These are phyloP conservation scores for Eumeta japonica DNA, from an alignment of 1,140 invertebrate species.

Conservation along the genomic window DNA sequence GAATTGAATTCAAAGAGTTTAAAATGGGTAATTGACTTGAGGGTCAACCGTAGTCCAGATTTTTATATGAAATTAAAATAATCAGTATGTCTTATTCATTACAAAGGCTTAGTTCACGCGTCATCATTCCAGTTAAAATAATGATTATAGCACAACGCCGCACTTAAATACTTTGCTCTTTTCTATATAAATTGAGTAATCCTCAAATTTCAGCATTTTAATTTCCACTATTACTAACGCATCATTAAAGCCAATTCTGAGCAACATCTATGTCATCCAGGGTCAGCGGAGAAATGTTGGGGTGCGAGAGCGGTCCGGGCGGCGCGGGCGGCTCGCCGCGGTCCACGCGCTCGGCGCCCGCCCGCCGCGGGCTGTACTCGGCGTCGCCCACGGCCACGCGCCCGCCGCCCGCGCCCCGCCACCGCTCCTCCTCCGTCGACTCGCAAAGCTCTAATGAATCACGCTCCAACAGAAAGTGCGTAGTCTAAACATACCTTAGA, in stretches of 20 bases:
- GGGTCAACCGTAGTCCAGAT: too few species aligned
- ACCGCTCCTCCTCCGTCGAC: slow-evolving; percentile 78
- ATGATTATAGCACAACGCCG: too few species aligned
- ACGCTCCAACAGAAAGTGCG: slow-evolving; percentile 64
- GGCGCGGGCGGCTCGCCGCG: slow-evolving; percentile 68
- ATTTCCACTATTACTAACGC: too few species aligned
- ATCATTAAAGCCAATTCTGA: too few species aligned
- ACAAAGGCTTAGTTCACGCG: too few species aligned
- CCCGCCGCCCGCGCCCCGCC: slow-evolving; percentile 64
- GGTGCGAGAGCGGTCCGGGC: slow-evolving; percentile 22
- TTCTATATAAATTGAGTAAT: too few species aligned
- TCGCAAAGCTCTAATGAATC: slow-evolving; percentile 83
- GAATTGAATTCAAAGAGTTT: too few species aligned
- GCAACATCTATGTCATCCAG: too few species aligned
- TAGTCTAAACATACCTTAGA: not conserved
- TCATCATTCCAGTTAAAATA: too few species aligned
- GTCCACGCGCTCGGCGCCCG: slow-evolving; percentile 83
- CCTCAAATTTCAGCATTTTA: slow-evolving; percentile 6
- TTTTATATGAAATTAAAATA: too few species aligned
- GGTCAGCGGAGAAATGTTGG: slow-evolving; percentile 29
- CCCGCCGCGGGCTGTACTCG: slow-evolving; percentile 70
- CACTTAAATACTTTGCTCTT: not conserved
- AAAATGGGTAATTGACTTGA: too few species aligned
- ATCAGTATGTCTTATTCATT: too few species aligned
- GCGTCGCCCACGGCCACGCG: slow-evolving; percentile 57